phyloP scores from a whole-genome alignment of 1,140 invertebrate species.

The Onthophagus taurus region DNA sequence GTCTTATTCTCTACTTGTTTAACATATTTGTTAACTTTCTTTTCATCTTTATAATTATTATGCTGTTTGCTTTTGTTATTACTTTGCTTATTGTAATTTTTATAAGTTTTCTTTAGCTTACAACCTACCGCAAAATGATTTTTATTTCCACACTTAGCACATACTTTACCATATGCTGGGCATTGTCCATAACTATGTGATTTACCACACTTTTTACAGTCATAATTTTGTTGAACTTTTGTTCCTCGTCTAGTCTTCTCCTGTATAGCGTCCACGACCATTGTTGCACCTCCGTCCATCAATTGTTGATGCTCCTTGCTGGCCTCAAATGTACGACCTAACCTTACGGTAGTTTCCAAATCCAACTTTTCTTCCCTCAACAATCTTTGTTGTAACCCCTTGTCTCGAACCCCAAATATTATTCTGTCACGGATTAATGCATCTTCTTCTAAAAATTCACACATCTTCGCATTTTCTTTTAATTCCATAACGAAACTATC shows the following conservation, averaged over 20 bases:
- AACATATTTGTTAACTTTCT: no score
- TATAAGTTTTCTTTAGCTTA: slow-evolving; percentile 8
- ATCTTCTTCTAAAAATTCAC: not conserved
- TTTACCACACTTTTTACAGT: slow-evolving; percentile 8
- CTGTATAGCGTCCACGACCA: not conserved
- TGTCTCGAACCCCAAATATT: not conserved
- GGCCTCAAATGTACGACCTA: not conserved
- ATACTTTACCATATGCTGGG: not conserved
- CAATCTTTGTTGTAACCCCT: slow-evolving; percentile 1
- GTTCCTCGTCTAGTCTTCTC: not conserved
- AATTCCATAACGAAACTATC: not conserved
- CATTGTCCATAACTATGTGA: slow-evolving; percentile 4
- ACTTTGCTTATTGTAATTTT: not conserved
- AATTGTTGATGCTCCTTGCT: not conserved
- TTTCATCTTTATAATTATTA: no score
- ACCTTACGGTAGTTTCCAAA: not conserved
- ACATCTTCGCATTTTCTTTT: not conserved
- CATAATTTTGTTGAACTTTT: not conserved
- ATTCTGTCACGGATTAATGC: slow-evolving; percentile 5
- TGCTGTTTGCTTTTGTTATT: no score
- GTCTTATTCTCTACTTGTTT: no score
- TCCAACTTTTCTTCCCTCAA: not conserved
- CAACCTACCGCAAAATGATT: slow-evolving; percentile 12
- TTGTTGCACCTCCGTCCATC: not conserved
- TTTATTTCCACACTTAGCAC: not conserved